Base-by-base conservation (phyloP, 2,797 vertebrate genomes). In the Merluccius polli region DNA sequence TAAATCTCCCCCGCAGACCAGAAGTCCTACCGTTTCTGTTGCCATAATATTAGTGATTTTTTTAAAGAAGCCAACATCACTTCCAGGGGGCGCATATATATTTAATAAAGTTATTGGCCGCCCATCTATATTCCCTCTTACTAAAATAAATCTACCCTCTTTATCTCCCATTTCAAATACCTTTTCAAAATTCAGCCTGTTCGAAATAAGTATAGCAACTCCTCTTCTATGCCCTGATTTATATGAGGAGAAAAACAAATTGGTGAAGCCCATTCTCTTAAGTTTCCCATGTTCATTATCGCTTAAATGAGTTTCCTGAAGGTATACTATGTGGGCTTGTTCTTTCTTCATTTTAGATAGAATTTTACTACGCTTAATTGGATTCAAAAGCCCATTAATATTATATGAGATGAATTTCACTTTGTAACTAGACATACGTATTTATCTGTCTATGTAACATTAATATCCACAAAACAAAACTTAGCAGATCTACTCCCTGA, bases 341-440 rank as follows among this genome's bases (percentile, higher is more conserved):
- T 78, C 80, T 44, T 70, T 75, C 33, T 78, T 81, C 71, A 71
- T 73, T 81, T 81, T 78, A 33, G 73, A 48, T 33, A 71, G 12
- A 44, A 72, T 71, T 74, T 67, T 74, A 18, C 9, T 77, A 3
- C 67, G 11, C 48, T 80, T 80, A 4, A 80, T 72, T 69, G 73
- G 75, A 33, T 77, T 77, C 41, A 75, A 63, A 31, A 77, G 31
- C 73, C 73, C 69, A 74, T 77, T 80, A 12, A 80, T 75, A 77
- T 79, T 82, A 70, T 82, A 70, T 4, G n/a, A 77, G 31, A 77
- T 75, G 12, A 76, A 15, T 29, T 77, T 76, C 36, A 77, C 24
- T 29, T 29, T 67, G 24, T 2, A 11, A 27, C 63, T 67, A 67
- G 63, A 18, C 63, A 67, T 67, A 67, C 24, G 10, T 67, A 67